These are phyloP conservation scores for Acronicta psi DNA, from an alignment of 2,888 invertebrate genomes.

Conservation along the genomic window DNA sequence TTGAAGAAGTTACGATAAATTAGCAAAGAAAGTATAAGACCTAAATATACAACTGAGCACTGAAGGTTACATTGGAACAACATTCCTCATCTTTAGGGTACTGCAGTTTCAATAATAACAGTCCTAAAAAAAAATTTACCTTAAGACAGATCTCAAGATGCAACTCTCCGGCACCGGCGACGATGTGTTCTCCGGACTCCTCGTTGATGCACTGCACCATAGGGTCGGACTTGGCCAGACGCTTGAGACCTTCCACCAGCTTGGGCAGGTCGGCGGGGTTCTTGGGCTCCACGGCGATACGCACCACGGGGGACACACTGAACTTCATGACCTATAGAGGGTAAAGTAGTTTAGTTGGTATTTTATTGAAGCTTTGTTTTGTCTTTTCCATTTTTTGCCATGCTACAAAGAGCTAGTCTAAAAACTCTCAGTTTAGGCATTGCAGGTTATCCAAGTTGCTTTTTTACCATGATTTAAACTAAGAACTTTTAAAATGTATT, in stretches of 20 bases:
- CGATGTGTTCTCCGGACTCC: conserved; percentile 99
- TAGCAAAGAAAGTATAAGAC: no score
- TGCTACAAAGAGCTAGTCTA: no score
- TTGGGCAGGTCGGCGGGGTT: conserved; percentile 99
- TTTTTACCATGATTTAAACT: no score
- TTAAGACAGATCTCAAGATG: conserved; percentile 99
- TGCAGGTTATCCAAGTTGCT: no score
- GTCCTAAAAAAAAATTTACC: conserved; percentile 53
- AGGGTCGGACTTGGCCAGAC: conserved; percentile 99
- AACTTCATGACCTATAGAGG: conserved; percentile 97
- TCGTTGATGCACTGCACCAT: conserved; percentile 99
- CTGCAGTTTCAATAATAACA: no score
- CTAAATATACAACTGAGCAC: no score
- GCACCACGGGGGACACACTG: conserved; percentile 99
- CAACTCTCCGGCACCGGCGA: conserved; percentile 99
- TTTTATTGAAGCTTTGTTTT: background rate
- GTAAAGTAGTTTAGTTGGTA: background rate
- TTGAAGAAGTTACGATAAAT: no score
- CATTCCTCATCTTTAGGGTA: no score
- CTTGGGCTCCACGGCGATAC: conserved; percentile 99
- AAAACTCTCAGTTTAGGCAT: no score
- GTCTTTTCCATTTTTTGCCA: no score
- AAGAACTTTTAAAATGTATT: no score
- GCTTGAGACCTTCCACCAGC: conserved; percentile 99
- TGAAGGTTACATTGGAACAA: no score